These are phyloP conservation scores for Eupithecia exiguata DNA, from an alignment of 2,888 invertebrate species.

Conservation along the genomic window DNA sequence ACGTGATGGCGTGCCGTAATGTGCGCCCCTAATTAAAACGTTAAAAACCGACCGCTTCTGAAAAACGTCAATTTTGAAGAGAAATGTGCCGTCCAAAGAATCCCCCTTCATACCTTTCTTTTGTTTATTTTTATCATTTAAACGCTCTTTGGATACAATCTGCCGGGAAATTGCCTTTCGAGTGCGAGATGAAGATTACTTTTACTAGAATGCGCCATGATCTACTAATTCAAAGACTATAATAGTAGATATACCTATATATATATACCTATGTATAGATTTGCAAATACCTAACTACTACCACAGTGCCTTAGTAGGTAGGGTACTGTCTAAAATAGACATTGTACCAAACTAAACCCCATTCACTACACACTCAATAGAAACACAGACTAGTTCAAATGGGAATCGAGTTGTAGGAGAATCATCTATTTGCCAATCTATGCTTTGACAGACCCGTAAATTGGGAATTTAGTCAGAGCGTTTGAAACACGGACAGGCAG, in stretches of 20 bases:
- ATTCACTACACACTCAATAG: slow-evolving; percentile 16
- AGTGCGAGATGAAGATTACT: slow-evolving; percentile 20
- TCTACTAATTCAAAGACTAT: background rate
- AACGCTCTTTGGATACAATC: slow-evolving; percentile 63
- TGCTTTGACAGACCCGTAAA: slow-evolving; percentile 53
- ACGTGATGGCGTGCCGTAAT: slow-evolving; percentile 82
- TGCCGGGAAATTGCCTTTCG: slow-evolving; percentile 56
- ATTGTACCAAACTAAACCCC: slow-evolving; percentile 3
- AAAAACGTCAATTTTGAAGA: slow-evolving; percentile 83
- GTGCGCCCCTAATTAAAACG: slow-evolving; percentile 84
- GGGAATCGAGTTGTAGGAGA: slow-evolving; percentile 38
- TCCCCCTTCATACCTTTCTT: slow-evolving; percentile 76
- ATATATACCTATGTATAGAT: background rate
- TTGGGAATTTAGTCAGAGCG: slow-evolving; percentile 66
- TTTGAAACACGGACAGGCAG: slow-evolving; percentile 73
- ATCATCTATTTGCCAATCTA: slow-evolving; percentile 49
- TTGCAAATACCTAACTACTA: background rate
- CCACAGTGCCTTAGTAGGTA: background rate
- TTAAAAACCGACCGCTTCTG: slow-evolving; percentile 82
- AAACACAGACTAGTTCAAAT: slow-evolving; percentile 36
- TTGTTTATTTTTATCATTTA: slow-evolving; percentile 73
- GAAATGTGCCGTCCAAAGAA: slow-evolving; percentile 81
- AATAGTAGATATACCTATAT: no score
- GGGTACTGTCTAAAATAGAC: slow-evolving; percentile 1
- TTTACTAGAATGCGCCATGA: background rate